Evolutionary conservation across 2,888 invertebrate genomes (phyloP).

Genomic region (Agrotis puta): DNA sequence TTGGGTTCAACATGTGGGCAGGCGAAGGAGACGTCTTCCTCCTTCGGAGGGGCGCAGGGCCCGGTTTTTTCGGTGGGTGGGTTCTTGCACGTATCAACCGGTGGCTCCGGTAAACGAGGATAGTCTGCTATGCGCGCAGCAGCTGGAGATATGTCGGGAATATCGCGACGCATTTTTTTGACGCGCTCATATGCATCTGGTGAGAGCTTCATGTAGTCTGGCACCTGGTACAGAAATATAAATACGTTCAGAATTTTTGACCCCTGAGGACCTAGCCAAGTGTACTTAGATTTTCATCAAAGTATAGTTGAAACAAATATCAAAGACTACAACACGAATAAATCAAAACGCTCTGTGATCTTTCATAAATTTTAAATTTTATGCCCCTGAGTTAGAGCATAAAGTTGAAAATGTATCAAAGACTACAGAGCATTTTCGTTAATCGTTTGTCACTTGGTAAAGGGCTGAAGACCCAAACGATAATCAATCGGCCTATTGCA

Average conservation of each 20-base stretch:
- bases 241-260: neutral
- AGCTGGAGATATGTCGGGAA: slow-evolving; percentile 83
- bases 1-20: slow-evolving; percentile 80
- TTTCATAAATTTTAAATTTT: too few species aligned
- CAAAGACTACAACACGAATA: too few species aligned
- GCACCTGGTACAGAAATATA: slow-evolving; percentile 72
- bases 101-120: slow-evolving; percentile 71
- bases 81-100: slow-evolving; percentile 73
- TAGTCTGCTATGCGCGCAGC: slow-evolving; percentile 75
- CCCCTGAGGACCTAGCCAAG: too few species aligned
- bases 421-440: too few species aligned
- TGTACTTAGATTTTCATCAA: too few species aligned
- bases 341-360: too few species aligned
- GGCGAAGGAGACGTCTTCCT: slow-evolving; percentile 85
- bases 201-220: slow-evolving; percentile 83
- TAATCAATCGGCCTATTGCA: neutral
- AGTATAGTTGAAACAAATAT: too few species aligned
- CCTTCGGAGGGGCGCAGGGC: slow-evolving; percentile 74
- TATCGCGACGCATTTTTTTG: slow-evolving; percentile 80
- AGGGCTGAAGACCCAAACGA: neutral
- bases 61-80: slow-evolving; percentile 71
- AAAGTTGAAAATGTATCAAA: too few species aligned
- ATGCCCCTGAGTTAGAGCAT: too few species aligned
- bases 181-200: slow-evolving; percentile 82
- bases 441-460: too few species aligned